Evolutionary conservation across 2,888 invertebrate species (phyloP).

Genomic region (Ectobius pallidus): DNA sequence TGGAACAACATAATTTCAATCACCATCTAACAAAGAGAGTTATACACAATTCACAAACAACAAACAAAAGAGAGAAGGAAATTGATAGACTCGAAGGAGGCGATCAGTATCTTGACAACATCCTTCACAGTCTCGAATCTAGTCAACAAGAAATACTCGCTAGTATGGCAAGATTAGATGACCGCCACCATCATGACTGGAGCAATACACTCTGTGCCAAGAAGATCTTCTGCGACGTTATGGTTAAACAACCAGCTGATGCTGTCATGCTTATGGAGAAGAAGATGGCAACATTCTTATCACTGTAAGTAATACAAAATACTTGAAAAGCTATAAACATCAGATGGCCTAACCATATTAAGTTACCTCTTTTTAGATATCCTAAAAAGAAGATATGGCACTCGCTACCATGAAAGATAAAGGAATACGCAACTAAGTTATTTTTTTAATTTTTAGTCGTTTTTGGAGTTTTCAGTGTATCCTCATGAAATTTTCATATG

Average conservation of each 20-base stretch:
- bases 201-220: conserved; percentile 79
- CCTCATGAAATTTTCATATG: no score
- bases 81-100: neutral
- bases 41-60: no score
- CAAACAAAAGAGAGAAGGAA: neutral
- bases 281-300: conserved; percentile 74
- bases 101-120: conserved; percentile 29
- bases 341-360: no score
- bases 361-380: no score
- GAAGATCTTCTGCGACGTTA: conserved; percentile 76
- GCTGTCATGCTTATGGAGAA: conserved; percentile 78
- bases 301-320: conserved; percentile 66
- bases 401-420: no score
- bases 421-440: no score
- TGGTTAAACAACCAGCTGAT: conserved; percentile 71
- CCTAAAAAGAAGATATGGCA: no score
- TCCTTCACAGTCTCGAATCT: conserved; percentile 38
- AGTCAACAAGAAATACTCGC: neutral
- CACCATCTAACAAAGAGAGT: no score
- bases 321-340: no score
- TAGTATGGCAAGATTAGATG: conserved; percentile 7
- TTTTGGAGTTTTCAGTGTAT: no score
- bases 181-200: conserved; percentile 60
- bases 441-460: no score
- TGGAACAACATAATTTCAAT: no score